These are phyloP conservation scores for Rana temporaria DNA, from an alignment of 2,113 vertebrate species.

Conservation along the genomic window DNA sequence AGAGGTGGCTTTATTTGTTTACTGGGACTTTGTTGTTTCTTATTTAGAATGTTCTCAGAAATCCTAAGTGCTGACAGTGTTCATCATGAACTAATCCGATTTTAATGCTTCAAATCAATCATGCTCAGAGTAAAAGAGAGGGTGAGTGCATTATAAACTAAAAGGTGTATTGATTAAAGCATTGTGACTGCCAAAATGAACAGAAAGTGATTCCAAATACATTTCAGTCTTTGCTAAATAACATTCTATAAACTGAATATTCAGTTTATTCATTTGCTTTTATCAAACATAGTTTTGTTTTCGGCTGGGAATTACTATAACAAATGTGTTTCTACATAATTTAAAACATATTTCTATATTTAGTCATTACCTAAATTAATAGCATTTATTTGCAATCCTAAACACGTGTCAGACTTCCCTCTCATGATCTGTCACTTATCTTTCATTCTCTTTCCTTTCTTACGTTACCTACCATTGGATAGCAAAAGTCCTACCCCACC, in stretches of 20 bases:
- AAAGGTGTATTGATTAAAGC: slow-evolving; percentile 26
- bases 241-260: slow-evolving; percentile 8
- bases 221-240: neutral
- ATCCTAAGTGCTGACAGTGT: slow-evolving; percentile 2
- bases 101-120: slow-evolving; percentile 42
- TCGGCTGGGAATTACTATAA: neutral
- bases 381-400: neutral
- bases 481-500: too few relatives aligned
- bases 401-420: too few relatives aligned
- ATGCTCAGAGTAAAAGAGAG: neutral
- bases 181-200: slow-evolving; percentile 23
- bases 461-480: too few relatives aligned
- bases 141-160: neutral
- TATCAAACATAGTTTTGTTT: neutral
- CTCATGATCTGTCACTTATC: too few relatives aligned
- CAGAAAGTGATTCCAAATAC: slow-evolving; percentile 10
- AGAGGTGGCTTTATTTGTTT: slow-evolving; percentile 25
- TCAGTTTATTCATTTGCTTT: neutral
- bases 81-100: slow-evolving; percentile 37
- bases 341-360: neutral
- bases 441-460: too few relatives aligned
- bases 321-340: neutral
- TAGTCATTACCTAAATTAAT: neutral
- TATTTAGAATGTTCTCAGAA: slow-evolving; percentile 6
- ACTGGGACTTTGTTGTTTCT: slow-evolving; percentile 15